Evolutionary conservation across 2,888 invertebrate species (phyloP).

Genomic region (Sarcophaga rosellei): DNA sequence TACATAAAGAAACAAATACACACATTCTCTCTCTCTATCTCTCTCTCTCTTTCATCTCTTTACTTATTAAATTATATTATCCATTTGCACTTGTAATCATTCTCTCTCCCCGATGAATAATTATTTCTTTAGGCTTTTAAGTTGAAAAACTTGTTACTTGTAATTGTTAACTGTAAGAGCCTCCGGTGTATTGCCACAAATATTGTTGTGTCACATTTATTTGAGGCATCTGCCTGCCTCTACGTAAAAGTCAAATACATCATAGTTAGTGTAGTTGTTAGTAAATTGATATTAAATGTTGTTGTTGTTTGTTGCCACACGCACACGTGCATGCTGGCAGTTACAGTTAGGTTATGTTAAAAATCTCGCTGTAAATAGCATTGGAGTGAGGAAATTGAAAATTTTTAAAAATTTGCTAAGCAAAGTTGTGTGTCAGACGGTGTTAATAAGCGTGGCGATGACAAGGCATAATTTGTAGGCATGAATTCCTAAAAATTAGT

Average conservation of each 20-base stretch:
- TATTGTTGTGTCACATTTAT: background rate
- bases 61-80: background rate
- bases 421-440: too few species aligned
- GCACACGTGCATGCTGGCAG: background rate
- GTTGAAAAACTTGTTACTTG: background rate
- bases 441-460: too few species aligned
- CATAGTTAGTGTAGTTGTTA: background rate
- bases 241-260: background rate
- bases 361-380: too few species aligned
- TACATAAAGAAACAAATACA: too few species aligned
- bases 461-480: too few species aligned
- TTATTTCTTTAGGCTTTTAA: background rate
- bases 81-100: too few species aligned
- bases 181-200: background rate
- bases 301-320: background rate
- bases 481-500: too few species aligned
- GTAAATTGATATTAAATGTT: background rate
- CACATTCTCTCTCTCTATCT: too few species aligned
- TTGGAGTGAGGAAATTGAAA: too few species aligned
- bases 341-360: background rate
- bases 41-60: too few species aligned
- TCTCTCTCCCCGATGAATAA: background rate
- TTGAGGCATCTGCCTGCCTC: background rate
- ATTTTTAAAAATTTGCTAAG: too few species aligned
- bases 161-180: background rate